These are phyloP conservation scores for Therioaphis trifolii DNA, from an alignment of 2,888 invertebrate species.

Conservation along the genomic window DNA sequence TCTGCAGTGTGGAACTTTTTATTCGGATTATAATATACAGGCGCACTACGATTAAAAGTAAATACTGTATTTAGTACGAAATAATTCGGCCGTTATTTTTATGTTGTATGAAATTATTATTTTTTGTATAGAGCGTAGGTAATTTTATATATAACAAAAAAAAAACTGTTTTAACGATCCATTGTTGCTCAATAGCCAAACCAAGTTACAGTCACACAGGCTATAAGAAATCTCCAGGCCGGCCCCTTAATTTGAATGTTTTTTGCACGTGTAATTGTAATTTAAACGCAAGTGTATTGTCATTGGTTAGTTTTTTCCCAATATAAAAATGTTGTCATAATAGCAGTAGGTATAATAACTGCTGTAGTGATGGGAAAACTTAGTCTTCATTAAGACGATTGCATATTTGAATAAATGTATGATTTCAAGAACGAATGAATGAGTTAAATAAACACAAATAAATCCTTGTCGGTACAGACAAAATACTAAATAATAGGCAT, in stretches of 20 bases:
- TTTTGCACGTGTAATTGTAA: neutral
- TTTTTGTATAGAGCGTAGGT: neutral
- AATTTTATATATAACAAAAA: no score
- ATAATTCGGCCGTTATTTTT: conserved; percentile 10
- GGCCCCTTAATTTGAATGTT: neutral
- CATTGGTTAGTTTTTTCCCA: neutral
- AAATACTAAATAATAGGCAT: no score
- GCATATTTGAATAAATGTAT: no score
- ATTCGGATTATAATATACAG: no score
- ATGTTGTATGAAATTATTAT: neutral
- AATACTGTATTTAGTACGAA: no score
- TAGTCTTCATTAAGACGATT: neutral
- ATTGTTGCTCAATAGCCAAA: neutral
- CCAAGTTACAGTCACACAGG: neutral
- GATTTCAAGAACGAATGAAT: no score
- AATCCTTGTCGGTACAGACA: no score
- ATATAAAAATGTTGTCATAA: neutral
- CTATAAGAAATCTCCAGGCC: no score
- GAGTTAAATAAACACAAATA: no score
- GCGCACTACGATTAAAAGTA: neutral
- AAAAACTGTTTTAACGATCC: neutral
- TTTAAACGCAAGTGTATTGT: neutral
- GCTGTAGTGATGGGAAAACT: neutral
- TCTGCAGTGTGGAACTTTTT: no score
- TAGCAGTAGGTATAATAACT: neutral